Evolutionary conservation across 2,113 vertebrate genomes (phyloP), one percentile per base, ranked within the genome.

Genomic region (Tichodroma muraria): DNA sequence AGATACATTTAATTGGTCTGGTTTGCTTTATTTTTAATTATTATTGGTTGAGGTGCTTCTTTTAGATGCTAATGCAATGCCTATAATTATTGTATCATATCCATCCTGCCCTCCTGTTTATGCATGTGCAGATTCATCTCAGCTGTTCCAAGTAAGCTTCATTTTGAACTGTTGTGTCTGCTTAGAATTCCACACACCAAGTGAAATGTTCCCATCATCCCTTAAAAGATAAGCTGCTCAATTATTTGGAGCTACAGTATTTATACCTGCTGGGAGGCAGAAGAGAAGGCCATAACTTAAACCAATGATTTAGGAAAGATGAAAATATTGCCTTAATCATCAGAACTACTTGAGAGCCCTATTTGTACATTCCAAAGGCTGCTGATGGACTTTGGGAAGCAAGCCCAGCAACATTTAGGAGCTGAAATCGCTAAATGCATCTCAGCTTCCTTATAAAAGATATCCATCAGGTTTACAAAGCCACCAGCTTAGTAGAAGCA

Each of bases 21-120:
- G 10, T 53, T 91, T 20, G 15, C 63, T 91, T 94, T 91, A 44
- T 82, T 87, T 85, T 52, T 52, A 73, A 44, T 54, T 44, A 63
- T 75, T 73, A 40, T 80, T 88, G n/a, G 59, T 85, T 52, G 50
- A 77, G 66, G 15, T 45, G 7, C 49, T 82, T 68, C 78, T 89
- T 93, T 94, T 70, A 57, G 64, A 93, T 91, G 87, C 52, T 93
- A 88, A 90, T 84, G 37, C 24, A 70, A 63, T 79, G 31, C n/a
- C 57, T 68, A 0, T 52, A 68, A 71, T 84, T 83, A 45, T 35
- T 85, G 49, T 31, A 31, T 49, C 37, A 6, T 25, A 70, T 76
- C 69, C 42, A 69, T 75, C 61, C 88, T 84, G 30, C 20, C 44
- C 64, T 49, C 40, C 42, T 86, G 31, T 90, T 94, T 69, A 60